phyloP scores from a whole-genome alignment of 2,113 vertebrate species.

The Myrmophylax atrothorax region DNA sequence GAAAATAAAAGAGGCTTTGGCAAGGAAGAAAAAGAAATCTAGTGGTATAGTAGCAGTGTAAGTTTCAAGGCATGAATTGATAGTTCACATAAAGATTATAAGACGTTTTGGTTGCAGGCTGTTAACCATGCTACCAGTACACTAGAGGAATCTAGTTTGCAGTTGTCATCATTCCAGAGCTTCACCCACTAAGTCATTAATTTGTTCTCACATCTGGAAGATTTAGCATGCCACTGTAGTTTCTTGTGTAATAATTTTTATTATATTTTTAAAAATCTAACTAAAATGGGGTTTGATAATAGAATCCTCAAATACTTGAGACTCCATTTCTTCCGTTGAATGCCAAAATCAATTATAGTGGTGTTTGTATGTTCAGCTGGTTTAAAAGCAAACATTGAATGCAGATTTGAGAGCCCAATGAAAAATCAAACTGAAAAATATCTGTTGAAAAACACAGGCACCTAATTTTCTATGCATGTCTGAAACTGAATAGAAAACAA shows the following conservation, averaged over 20 bases:
- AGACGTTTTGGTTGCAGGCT: conserved; percentile 20
- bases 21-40: not conserved
- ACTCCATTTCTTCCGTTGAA: not conserved
- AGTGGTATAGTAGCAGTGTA: not conserved
- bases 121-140: conserved; percentile 11
- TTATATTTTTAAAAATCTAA: not conserved
- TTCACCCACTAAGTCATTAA: conserved; percentile 28
- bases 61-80: not conserved
- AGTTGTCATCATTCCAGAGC: conserved; percentile 44
- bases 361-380: not conserved
- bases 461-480: not conserved
- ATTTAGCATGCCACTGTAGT: not conserved
- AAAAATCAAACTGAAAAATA: not conserved
- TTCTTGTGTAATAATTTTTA: conserved; percentile 20
- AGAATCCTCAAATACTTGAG: not conserved
- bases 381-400: not conserved
- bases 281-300: not conserved
- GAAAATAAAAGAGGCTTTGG: not conserved
- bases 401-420: not conserved
- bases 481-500: not conserved
- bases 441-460: not conserved
- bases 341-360: not conserved
- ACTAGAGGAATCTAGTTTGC: not conserved
- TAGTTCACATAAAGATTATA: not conserved
- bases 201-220: not conserved